These are phyloP conservation scores for Parascotia fuliginaria DNA, from an alignment of 2,888 invertebrate genomes.

Conservation along the genomic window DNA sequence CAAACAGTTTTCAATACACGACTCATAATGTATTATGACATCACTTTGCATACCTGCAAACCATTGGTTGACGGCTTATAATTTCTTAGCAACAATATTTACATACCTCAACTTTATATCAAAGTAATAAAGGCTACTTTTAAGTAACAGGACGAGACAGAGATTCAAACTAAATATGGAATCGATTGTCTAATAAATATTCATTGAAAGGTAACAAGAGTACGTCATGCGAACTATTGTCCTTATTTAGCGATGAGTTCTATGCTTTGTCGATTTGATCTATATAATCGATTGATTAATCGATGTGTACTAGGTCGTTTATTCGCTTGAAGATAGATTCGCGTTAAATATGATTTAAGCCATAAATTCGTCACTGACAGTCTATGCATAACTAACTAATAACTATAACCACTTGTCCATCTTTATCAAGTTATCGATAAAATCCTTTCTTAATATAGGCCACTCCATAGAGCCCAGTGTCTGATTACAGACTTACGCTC, in stretches of 20 bases:
- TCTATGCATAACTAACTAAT: no score
- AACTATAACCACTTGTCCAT: no score
- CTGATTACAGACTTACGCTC: no score
- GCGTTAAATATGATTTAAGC: no score
- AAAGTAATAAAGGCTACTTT: conserved; percentile 8
- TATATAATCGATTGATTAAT: conserved; percentile 28
- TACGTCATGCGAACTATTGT: conserved; percentile 32
- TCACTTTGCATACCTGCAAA: conserved; percentile 39
- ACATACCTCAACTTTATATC: conserved; percentile 12
- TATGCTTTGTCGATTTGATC: conserved; percentile 19
- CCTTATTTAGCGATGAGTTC: conserved; percentile 34
- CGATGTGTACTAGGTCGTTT: conserved; percentile 11
- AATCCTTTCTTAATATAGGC: no score
- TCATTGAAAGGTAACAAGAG: conserved; percentile 26
- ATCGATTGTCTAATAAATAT: conserved; percentile 32
- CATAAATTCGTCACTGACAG: no score
- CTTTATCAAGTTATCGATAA: no score
- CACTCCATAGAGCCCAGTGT: no score
- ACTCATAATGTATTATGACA: conserved; percentile 37
- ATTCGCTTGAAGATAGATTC: no score
- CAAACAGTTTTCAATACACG: conserved; percentile 22
- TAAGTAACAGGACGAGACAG: conserved; percentile 1
- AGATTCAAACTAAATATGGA: conserved; percentile 39
- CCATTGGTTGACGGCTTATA: conserved; percentile 33
- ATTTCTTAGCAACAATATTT: conserved; percentile 6